Evolutionary conservation across 2,888 invertebrate genomes (phyloP), one percentile per base, ranked within the genome.

Genomic region (Apeira syringaria): DNA sequence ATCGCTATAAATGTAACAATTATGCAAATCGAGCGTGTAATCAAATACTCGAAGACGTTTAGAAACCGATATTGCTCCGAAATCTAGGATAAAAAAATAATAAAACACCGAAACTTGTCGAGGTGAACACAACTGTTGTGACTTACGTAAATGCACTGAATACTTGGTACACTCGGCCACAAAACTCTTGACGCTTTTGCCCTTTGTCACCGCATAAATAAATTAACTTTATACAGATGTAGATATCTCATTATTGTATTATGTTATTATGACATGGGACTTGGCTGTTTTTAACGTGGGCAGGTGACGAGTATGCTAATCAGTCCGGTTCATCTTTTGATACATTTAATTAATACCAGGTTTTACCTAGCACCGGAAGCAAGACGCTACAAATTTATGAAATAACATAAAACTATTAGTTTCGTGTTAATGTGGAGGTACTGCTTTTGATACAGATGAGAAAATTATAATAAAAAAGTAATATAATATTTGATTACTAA

Each of bases 41-140:
- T 62, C 59, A 52, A 63, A 64, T 56, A 65, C 53, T 64, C 56
- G 58, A 54, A 54, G 47, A 51, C 33, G 61, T 68, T 70, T 71
- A 64, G 68, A 67, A 65, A 65, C 60, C 64, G 62, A 73, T 73
- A 70, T 64, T 64, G 65, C 55, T 66, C 61, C 50, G 55, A 57
- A 68, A 76, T 68, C 67, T 76, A 74, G 77, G 74, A 77, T 78
- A 68, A 61, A n/a, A n/a, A n/a, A 58, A 76, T 70, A 78, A 77
- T 79, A 80, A 74, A 68, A 68, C 64, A 69, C 64, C 29, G 26
- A 64, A 74, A 72, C 64, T 59, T 62, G 71, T 68, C 61, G 27
- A 59, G 58, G 53, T 36, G 48, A 33, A 37, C 38, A 47, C 29
- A 42, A 48, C 47, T 44, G 25, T 50, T 47, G 45, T 50, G 55